Evolutionary conservation across 1,140 invertebrate genomes (phyloP).

Genomic region (Drosophila athabasca): DNA sequence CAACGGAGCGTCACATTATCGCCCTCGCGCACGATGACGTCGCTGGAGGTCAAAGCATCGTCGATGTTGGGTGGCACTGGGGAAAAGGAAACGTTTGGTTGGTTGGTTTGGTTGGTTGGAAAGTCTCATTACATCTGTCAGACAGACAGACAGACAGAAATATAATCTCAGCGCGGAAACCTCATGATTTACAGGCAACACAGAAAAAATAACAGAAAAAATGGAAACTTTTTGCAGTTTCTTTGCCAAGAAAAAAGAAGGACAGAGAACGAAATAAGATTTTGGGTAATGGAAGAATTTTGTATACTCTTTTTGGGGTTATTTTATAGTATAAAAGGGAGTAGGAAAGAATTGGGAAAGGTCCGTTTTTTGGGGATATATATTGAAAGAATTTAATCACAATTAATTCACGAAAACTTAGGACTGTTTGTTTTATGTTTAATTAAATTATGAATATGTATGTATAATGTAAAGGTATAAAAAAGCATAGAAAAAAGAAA

Average conservation of each 20-base stretch:
- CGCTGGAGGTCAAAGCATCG: constrained; percentile 93
- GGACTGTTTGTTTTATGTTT: too few species aligned
- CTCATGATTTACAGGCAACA: constrained; percentile 60
- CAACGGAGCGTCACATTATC: constrained; percentile 94
- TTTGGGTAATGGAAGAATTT: neutral
- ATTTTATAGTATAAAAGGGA: too few species aligned
- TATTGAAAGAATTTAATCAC: too few species aligned
- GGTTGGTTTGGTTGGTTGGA: neutral
- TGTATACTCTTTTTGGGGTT: neutral
- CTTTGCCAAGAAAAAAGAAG: constrained; percentile 48
- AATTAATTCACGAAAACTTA: too few species aligned
- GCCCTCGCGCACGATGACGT: constrained; percentile 95
- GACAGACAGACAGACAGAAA: constrained; percentile 26
- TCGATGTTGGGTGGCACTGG: constrained; percentile 96
- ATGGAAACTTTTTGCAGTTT: constrained; percentile 49
- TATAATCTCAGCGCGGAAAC: constrained; percentile 32
- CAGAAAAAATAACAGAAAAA: too few species aligned
- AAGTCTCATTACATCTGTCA: constrained; percentile 45
- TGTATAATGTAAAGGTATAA: too few species aligned
- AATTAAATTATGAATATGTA: too few species aligned
- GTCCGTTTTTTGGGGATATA: too few species aligned
- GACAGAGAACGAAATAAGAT: neutral
- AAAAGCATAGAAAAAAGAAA: constrained; percentile 26
- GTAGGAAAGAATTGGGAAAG: too few species aligned
- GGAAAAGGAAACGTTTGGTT: neutral